These are phyloP conservation scores for Dilophus febrilis DNA, from an alignment of 2,888 invertebrate genomes.

Conservation along the genomic window DNA sequence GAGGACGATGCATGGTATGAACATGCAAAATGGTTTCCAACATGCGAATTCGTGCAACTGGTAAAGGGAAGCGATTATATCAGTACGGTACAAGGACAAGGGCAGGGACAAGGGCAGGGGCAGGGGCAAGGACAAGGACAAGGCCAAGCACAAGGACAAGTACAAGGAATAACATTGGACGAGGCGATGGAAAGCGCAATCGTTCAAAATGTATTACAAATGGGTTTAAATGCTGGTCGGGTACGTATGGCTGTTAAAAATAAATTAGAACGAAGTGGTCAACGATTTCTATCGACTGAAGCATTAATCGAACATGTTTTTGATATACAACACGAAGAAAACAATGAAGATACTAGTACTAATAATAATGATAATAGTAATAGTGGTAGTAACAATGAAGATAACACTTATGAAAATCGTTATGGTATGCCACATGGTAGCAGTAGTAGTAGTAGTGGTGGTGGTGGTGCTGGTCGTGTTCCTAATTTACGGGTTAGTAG, in stretches of 20 bases:
- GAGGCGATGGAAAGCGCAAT: slow-evolving; percentile 30
- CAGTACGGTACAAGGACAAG: slow-evolving; percentile 18
- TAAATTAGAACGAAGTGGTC: slow-evolving; percentile 38
- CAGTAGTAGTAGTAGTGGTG: no score
- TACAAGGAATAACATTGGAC: slow-evolving; percentile 21
- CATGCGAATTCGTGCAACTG: slow-evolving; percentile 66
- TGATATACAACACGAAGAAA: slow-evolving; percentile 46
- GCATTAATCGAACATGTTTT: slow-evolving; percentile 56
- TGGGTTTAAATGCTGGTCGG: slow-evolving; percentile 41
- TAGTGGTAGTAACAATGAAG: neutral
- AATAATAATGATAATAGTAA: slow-evolving; percentile 25
- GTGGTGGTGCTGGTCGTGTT: no score
- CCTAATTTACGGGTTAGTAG: no score
- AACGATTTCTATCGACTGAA: slow-evolving; percentile 47
- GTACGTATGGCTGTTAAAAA: slow-evolving; percentile 39
- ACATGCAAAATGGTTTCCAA: slow-evolving; percentile 86
- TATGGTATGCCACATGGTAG: no score
- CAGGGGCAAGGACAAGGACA: neutral
- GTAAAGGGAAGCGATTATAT: slow-evolving; percentile 70
- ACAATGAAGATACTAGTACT: slow-evolving; percentile 26
- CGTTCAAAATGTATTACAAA: slow-evolving; percentile 37
- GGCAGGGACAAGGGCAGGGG: neutral
- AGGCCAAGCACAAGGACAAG: neutral
- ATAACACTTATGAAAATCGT: no score
- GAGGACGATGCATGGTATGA: slow-evolving; percentile 86